Evolutionary conservation across 1,140 invertebrate genomes (phyloP), one percentile per base, ranked within the genome.

Genomic region (Drosophila orosa): DNA sequence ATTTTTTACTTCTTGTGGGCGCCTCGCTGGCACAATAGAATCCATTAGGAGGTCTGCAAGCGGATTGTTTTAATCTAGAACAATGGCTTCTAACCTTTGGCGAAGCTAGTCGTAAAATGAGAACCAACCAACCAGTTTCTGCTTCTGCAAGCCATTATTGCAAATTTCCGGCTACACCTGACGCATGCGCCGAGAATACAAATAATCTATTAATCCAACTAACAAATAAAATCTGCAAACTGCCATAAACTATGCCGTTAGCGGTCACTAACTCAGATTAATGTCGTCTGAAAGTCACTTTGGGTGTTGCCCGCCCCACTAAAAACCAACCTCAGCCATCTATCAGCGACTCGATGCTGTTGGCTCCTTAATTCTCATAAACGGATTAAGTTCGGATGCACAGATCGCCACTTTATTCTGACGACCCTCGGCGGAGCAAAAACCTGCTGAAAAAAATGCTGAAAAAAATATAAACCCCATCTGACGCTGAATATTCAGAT

Each of bases 141-240:
- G 35, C 15, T 12, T 71, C 66, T 71, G 67, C 67, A 71, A 40
- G 24, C 9, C 19, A 60, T 50, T 31, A 45, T 58, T 66, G 73
- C 54, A 75, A 76, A 75, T 76, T 76, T 76, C 72, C 72, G 73
- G 73, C 73, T 76, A 76, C 52, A 75, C 73, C 73, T 54, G 52
- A 57, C 40, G 39, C 44, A 45, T 48, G 59, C 55, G 58, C 50
- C 31, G 31, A 57, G 56, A 65, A 73, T 17, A 56, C 37, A 39
- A 48, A 48, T 29, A 48, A 37, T 44, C 25, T 35, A 74, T 56
- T n/a, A 47, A 74, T 19, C 50, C 63, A 31, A 7, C 17, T 39
- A 22, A 2, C 48, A 31, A 68, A 69, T 68, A 57, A 66, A 68
- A 54, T 17, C 33, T 29, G 37, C 24, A 25, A 65, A 56, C 47